phyloP scores from a whole-genome alignment of 2,113 vertebrate genomes.

The Poicephalus meyeri region DNA sequence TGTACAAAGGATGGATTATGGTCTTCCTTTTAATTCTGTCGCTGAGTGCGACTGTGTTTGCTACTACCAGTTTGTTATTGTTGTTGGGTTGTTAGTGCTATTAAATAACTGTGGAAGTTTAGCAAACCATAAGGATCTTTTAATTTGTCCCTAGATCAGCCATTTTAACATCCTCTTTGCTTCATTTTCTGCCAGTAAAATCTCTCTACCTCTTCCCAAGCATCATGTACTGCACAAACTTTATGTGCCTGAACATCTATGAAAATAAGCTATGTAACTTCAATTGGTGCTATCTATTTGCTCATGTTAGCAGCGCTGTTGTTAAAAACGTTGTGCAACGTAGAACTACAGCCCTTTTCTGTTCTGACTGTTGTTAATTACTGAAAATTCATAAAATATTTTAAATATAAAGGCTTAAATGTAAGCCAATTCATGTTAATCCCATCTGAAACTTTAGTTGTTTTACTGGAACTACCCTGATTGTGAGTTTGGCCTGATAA shows the following conservation, averaged over 20 bases:
- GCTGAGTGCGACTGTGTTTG: not conserved
- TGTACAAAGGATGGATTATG: not conserved
- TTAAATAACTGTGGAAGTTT: not conserved
- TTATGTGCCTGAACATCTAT: not conserved
- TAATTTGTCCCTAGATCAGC: not conserved
- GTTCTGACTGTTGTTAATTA: not conserved
- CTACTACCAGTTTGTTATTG: not conserved
- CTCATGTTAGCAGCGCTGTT: not conserved
- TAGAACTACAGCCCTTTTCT: not conserved
- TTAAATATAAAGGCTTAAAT: not conserved
- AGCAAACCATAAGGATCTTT: not conserved
- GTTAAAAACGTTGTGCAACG: not conserved
- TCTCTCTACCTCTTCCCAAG: not conserved
- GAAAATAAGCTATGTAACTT: not conserved
- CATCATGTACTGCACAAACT: not conserved
- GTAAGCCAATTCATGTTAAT: not conserved
- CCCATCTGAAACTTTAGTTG: not conserved
- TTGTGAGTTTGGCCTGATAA: not conserved
- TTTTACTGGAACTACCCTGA: not conserved
- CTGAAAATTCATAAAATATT: not conserved
- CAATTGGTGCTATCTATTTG: not conserved
- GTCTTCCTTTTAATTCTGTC: slow-evolving; percentile 10
- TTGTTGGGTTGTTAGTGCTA: not conserved
- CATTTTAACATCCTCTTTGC: not conserved
- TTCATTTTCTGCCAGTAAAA: not conserved